Conservation (phyloP, 2,888 invertebrate species). For the Caenorhabditis wallacei region DNA sequence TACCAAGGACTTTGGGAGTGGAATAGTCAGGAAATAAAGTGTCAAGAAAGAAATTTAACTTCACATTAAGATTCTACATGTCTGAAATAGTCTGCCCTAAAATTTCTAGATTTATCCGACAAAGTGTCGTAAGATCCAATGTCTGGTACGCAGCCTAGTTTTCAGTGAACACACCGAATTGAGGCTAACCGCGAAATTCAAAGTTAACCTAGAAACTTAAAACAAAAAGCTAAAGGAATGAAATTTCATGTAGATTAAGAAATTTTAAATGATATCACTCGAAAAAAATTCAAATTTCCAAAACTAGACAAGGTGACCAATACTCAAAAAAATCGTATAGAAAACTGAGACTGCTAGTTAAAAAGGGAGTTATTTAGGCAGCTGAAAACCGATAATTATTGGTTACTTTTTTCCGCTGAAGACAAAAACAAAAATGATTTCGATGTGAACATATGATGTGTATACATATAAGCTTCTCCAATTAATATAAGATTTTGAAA, state of each 20-base stretch:
- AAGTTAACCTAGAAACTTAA: neutral
- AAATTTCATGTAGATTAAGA: neutral
- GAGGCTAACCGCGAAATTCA: too few species aligned
- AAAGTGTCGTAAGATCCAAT: too few species aligned
- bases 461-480: neutral
- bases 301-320: neutral
- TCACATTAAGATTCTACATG: too few species aligned
- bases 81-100: too few species aligned
- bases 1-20: neutral
- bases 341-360: neutral
- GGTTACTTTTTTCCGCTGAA: neutral
- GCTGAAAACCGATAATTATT: constrained; percentile 5
- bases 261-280: too few species aligned
- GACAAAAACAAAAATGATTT: constrained; percentile 31
- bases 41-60: too few species aligned
- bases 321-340: constrained; percentile 1
- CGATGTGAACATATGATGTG: neutral
- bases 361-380: neutral
- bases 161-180: too few species aligned
- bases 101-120: too few species aligned
- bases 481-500: neutral
- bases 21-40: neutral
- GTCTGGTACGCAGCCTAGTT: too few species aligned
- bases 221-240: neutral
- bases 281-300: neutral